Percentiles rank a stretch among this genome's conserved stretches.
These are phyloP conservation scores for Eciton burchellii DNA, from an alignment of 1,140 invertebrate species.

Conservation along the genomic window DNA sequence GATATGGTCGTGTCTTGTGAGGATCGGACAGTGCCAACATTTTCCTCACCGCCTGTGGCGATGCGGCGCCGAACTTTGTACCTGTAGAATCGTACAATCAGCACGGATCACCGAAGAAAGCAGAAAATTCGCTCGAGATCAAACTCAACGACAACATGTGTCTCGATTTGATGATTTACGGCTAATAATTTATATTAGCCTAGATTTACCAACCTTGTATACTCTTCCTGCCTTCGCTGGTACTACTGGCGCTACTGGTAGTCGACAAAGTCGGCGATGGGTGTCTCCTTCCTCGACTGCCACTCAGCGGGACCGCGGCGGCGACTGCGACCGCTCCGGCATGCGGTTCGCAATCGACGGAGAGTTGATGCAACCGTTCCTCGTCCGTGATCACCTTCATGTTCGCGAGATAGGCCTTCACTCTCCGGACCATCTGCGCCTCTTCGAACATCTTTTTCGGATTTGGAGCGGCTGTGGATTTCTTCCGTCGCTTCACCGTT, in stretches of 20 bases:
- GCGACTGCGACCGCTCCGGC: conserved; percentile 87
- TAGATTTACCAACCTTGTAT: conserved; percentile 81
- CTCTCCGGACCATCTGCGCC: conserved; percentile 98
- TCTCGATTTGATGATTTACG: no score
- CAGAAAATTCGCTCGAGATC: background rate
- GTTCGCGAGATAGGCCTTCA: conserved; percentile 97
- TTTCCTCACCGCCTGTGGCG: conserved; percentile 97
- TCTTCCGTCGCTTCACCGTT: conserved; percentile 96
- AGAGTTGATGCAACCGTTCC: conserved; percentile 94
- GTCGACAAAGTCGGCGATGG: conserved; percentile 96
- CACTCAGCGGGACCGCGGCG: conserved; percentile 83
- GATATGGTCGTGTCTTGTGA: conserved; percentile 94
- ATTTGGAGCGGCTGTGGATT: conserved; percentile 96
- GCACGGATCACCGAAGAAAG: background rate
- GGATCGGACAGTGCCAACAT: conserved; percentile 94
- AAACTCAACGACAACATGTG: no score
- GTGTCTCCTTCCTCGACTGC: conserved; percentile 89
- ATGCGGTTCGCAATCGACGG: conserved; percentile 94
- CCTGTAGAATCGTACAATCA: conserved; percentile 72
- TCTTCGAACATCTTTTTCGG: conserved; percentile 99
- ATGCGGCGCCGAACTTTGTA: conserved; percentile 95
- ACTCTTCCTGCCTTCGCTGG: conserved; percentile 91
- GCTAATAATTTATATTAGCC: no score
- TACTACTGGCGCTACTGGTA: conserved; percentile 95
- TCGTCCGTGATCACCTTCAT: conserved; percentile 97